Evolutionary conservation across 2,113 vertebrate species (phyloP).

Genomic region (Xenotilapia caudafasciata): DNA sequence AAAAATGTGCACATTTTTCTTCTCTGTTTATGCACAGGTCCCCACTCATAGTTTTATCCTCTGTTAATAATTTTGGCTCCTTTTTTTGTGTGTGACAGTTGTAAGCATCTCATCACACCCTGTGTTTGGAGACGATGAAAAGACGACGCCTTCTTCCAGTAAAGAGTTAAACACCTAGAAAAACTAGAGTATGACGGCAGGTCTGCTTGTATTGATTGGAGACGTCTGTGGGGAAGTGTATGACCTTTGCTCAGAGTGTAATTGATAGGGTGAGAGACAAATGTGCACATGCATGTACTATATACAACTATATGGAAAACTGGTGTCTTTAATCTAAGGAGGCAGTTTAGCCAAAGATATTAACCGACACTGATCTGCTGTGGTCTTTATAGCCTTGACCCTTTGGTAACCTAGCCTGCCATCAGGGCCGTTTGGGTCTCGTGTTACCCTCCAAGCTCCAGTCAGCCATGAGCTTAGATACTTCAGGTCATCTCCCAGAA

Average conservation of each 20-base stretch:
- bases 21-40: not conserved
- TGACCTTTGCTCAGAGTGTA: not conserved
- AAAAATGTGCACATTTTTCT: not conserved
- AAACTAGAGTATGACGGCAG: not conserved
- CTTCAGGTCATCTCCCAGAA: conserved; percentile 8
- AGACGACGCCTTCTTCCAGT: not conserved
- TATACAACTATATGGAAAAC: not conserved
- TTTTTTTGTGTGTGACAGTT: not conserved
- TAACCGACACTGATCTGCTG: conserved; percentile 57
- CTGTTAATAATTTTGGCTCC: not conserved
- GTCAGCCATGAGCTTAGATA: not conserved
- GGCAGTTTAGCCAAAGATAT: not conserved
- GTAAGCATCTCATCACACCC: not conserved
- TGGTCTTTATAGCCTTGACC: conserved; percentile 42
- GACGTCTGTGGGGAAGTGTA: not conserved
- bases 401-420: not conserved
- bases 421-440: not conserved
- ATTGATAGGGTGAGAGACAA: conserved; percentile 18
- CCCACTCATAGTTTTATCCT: not conserved
- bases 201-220: not conserved
- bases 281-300: not conserved
- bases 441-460: conserved; percentile 15
- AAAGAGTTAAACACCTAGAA: not conserved
- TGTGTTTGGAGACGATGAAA: conserved; percentile 20
- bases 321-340: conserved; percentile 30